Conservation (phyloP, 2,113 vertebrate species). For the Bothrops jararaca region DNA sequence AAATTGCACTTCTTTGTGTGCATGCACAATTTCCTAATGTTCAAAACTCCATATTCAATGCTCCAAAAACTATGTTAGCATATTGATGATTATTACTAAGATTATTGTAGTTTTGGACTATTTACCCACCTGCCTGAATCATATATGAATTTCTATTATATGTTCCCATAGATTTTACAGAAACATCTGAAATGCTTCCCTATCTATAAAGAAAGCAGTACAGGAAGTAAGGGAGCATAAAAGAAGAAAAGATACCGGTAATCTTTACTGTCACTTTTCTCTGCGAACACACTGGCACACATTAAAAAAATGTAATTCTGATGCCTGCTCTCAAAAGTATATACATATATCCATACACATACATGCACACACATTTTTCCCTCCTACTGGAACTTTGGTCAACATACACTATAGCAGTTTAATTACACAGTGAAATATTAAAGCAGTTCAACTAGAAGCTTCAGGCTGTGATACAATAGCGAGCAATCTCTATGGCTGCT, state of each 20-base stretch:
- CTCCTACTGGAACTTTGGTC: neutral
- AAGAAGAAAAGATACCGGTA: neutral
- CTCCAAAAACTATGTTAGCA: neutral
- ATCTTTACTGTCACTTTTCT: neutral
- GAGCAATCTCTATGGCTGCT: neutral
- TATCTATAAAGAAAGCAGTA: neutral
- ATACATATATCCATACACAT: neutral
- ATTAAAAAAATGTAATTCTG: neutral
- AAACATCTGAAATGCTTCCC: neutral
- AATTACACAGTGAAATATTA: conserved; percentile 3
- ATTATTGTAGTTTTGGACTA: neutral
- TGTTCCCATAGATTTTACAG: neutral
- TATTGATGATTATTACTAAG: neutral
- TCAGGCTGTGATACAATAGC: neutral
- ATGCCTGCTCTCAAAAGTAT: neutral
- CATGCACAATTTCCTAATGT: neutral
- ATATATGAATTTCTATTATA: neutral
- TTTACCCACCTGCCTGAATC: too few relatives aligned
- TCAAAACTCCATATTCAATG: neutral
- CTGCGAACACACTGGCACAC: neutral
- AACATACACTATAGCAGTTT: neutral
- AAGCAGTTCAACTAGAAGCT: neutral
- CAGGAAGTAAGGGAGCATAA: neutral
- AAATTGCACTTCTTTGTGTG: neutral
- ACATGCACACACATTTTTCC: neutral